Evolutionary conservation across 2,113 vertebrate genomes (phyloP).

Genomic region (Tachuris rubrigastra): DNA sequence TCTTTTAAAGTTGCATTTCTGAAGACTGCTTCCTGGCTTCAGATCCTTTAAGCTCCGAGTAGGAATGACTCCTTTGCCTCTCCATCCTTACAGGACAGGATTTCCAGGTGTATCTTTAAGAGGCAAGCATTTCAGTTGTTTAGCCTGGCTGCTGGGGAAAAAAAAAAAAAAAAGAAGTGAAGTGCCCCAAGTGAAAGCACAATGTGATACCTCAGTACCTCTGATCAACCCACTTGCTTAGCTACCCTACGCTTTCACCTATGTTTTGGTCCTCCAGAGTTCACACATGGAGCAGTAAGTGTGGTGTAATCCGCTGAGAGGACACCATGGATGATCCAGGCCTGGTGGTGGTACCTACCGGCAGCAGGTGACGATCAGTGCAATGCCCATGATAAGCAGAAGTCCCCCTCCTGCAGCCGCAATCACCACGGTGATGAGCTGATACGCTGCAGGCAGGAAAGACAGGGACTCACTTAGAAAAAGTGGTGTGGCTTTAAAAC

Average conservation of each 20-base stretch:
- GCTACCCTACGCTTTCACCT: background rate
- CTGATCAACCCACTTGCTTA: background rate
- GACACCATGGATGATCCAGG: accelerated
- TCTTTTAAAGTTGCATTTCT: background rate
- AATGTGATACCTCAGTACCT: background rate
- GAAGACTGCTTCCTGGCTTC: background rate
- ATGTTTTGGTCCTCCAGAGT: background rate
- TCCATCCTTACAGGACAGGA: background rate
- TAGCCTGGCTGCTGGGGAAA: background rate
- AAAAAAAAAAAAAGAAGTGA: background rate
- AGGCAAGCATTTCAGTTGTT: background rate
- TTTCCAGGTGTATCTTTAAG: background rate
- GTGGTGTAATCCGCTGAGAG: background rate
- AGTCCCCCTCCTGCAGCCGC: conserved; percentile 89
- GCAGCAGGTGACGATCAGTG: conserved; percentile 91
- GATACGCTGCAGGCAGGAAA: conserved; percentile 82
- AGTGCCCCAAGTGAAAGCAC: background rate
- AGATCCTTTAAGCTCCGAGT: background rate
- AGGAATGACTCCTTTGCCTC: background rate
- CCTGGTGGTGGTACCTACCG: conserved; percentile 74
- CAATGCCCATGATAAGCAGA: conserved; percentile 87
- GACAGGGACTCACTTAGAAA: background rate
- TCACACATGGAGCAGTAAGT: background rate
- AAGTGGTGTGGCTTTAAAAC: background rate
- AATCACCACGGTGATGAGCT: conserved; percentile 93